Conservation (phyloP, 2,113 vertebrate species). For the Anguilla japonica region DNA sequence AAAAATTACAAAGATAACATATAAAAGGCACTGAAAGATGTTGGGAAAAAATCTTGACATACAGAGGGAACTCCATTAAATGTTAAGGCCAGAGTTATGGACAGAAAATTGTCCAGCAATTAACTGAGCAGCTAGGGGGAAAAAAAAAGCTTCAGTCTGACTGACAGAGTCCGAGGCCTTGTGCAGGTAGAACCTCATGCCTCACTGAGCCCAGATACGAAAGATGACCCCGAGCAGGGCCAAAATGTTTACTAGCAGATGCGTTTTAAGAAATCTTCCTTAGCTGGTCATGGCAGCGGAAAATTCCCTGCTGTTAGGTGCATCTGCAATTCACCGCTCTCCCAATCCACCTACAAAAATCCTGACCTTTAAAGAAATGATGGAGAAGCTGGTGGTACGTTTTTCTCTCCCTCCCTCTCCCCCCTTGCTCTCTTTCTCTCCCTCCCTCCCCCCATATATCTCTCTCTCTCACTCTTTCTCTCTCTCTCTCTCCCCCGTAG, state of each 20-base stretch:
- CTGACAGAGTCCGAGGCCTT: conserved; percentile 75
- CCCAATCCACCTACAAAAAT: conserved; percentile 89
- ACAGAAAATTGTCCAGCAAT: conserved; percentile 23
- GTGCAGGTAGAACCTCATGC: conserved; percentile 85
- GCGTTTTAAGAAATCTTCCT: conserved; percentile 93
- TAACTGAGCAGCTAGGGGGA: conserved; percentile 63
- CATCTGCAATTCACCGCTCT: conserved; percentile 87
- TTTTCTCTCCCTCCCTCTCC: conserved; percentile 31
- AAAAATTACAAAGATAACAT: not conserved
- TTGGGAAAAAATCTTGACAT: not conserved
- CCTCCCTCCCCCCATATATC: conserved; percentile 60
- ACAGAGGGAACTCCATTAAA: conserved; percentile 1
- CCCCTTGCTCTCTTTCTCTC: conserved; percentile 53
- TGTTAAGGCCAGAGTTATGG: conserved; percentile 35
- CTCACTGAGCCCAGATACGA: conserved; percentile 80
- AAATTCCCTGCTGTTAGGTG: conserved; percentile 95
- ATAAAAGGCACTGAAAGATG: not conserved
- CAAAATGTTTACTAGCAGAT: conserved; percentile 98
- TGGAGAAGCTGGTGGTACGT: conserved; percentile 81
- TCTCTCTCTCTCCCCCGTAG: conserved; percentile 68
- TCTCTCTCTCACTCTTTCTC: conserved; percentile 60
- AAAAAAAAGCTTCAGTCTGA: conserved; percentile 68
- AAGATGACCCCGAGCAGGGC: conserved; percentile 90
- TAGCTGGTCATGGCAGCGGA: conserved; percentile 96
- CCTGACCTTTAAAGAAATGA: conserved; percentile 98